phyloP scores from a whole-genome alignment of 2,113 vertebrate genomes.

The Tragelaphus strepsiceros region DNA sequence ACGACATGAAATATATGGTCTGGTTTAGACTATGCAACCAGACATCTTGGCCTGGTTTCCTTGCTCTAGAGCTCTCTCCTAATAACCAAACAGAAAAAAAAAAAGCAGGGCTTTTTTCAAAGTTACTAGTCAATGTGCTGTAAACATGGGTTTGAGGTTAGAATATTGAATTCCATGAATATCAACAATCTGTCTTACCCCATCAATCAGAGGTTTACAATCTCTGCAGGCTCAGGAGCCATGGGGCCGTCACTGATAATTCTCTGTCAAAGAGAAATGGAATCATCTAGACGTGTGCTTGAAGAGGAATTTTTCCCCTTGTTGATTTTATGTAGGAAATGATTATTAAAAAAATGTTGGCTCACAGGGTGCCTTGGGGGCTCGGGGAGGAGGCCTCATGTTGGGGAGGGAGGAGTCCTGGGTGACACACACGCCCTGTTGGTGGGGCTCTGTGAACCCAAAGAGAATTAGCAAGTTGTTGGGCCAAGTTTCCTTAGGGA shows the following conservation, averaged over 20 bases:
- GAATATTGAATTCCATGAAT: slow-evolving; percentile 65
- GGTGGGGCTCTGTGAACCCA: neutral
- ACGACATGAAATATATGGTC: neutral
- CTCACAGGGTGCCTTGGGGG: neutral
- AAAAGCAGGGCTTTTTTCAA: neutral
- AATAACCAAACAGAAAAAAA: slow-evolving; percentile 16
- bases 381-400: neutral
- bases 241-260: slow-evolving; percentile 48
- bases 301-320: slow-evolving; percentile 52
- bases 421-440: neutral
- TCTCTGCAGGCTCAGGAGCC: neutral
- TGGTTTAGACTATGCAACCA: neutral
- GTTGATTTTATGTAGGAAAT: slow-evolving; percentile 60
- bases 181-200: slow-evolving; percentile 70
- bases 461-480: neutral
- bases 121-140: slow-evolving; percentile 17
- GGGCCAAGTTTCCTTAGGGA: neutral
- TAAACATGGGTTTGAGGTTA: slow-evolving; percentile 64
- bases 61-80: neutral
- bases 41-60: neutral
- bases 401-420: neutral
- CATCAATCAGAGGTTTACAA: slow-evolving; percentile 54
- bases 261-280: slow-evolving; percentile 50
- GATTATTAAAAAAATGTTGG: slow-evolving; percentile 51
- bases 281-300: slow-evolving; percentile 59